Conservation (phyloP, 2,113 vertebrate genomes). For the Trogon surrucura region DNA sequence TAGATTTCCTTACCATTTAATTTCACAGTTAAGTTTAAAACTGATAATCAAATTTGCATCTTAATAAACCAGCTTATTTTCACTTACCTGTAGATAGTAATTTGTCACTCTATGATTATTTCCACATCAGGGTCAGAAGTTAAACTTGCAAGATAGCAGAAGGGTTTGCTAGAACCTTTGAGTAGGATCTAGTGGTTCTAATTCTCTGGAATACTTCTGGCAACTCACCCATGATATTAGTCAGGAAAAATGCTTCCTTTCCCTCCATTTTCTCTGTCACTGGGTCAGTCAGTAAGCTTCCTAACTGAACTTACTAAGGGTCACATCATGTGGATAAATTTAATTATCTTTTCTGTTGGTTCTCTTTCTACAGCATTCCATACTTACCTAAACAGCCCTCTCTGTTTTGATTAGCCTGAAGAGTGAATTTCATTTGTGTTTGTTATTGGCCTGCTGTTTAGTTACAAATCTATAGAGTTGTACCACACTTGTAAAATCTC, state of each 20-base stretch:
- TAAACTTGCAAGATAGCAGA: neutral
- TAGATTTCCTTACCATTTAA: neutral
- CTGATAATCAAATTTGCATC: neutral
- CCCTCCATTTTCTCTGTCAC: neutral
- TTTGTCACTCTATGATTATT: neutral
- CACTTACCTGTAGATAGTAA: neutral
- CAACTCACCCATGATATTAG: neutral
- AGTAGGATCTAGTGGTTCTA: neutral
- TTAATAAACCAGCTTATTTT: constrained; percentile 7
- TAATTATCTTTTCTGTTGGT: neutral
- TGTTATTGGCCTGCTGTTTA: neutral
- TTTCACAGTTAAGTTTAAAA: neutral
- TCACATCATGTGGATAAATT: neutral
- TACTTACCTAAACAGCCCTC: neutral
- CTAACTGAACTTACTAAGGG: neutral
- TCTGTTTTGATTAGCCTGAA: neutral
- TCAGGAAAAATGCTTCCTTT: neutral
- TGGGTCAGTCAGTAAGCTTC: neutral
- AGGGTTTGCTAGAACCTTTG: neutral
- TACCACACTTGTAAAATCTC: neutral
- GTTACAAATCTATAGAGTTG: neutral
- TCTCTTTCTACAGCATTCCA: neutral
- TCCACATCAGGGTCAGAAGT: neutral
- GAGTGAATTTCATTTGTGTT: neutral
- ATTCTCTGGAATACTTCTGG: neutral